phyloP scores from a whole-genome alignment of 1,140 invertebrate genomes.

The Drosophila tani region DNA sequence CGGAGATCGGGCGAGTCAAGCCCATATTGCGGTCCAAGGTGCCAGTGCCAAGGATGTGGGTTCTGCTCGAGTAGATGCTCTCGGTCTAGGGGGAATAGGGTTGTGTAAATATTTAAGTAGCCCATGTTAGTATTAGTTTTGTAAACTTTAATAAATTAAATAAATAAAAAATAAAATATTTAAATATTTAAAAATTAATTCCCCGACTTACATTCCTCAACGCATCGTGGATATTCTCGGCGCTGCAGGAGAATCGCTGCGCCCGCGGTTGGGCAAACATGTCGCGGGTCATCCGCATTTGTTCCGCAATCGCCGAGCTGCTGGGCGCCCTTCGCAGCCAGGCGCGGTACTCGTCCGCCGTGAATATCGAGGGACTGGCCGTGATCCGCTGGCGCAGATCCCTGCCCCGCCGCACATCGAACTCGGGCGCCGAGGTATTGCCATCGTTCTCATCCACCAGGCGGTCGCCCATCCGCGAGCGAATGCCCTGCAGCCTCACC shows the following conservation, averaged over 20 bases:
- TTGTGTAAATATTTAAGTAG: too few species aligned
- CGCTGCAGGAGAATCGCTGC: constrained; percentile 93
- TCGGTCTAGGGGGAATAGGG: constrained; percentile 86
- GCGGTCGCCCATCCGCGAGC: constrained; percentile 78
- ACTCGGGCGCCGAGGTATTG: constrained; percentile 92
- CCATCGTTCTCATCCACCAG: constrained; percentile 93
- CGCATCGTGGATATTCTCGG: constrained; percentile 94
- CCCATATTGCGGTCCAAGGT: constrained; percentile 86
- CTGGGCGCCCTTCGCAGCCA: constrained; percentile 96
- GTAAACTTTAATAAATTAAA: too few species aligned
- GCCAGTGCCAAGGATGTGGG: constrained; percentile 85
- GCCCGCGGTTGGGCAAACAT: constrained; percentile 88
- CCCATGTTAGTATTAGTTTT: too few species aligned
- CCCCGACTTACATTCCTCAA: constrained; percentile 89
- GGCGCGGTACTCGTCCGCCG: constrained; percentile 95
- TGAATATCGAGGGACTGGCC: constrained; percentile 89
- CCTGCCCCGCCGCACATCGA: constrained; percentile 88
- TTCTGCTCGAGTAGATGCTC: constrained; percentile 86
- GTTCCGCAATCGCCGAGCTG: constrained; percentile 96
- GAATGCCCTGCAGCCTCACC: constrained; percentile 80
- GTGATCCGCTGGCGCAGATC: constrained; percentile 78
- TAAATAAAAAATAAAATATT: too few species aligned
- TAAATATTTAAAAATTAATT: too few species aligned
- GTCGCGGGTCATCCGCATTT: constrained; percentile 91
- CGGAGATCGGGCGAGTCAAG: constrained; percentile 79